Conservation (phyloP, 2,797 vertebrate genomes). For the Naso thynnoides region DNA sequence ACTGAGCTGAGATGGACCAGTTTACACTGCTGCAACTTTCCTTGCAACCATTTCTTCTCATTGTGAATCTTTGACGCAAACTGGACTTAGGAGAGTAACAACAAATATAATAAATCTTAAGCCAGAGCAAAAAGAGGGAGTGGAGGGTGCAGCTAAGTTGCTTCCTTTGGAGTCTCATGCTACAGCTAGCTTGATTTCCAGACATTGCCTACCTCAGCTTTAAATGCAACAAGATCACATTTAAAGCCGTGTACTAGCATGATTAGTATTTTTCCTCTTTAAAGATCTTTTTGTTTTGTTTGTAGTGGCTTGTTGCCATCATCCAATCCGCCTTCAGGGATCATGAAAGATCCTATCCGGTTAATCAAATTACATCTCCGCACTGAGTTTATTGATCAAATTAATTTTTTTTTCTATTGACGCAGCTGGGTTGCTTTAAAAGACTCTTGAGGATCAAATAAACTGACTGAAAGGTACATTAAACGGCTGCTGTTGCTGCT, state of each 20-base stretch:
- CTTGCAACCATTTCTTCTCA: too few species aligned
- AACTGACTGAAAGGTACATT: conserved; percentile 7
- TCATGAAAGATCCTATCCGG: conserved; percentile 33
- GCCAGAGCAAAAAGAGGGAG: too few species aligned
- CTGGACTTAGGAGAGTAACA: too few species aligned
- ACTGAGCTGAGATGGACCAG: too few species aligned
- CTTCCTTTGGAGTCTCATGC: too few species aligned
- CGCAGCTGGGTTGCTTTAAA: not conserved
- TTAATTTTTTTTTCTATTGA: not conserved
- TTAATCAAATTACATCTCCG: conserved; percentile 18
- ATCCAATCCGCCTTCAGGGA: conserved; percentile 12
- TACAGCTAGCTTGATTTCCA: too few species aligned
- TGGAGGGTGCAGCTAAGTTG: too few species aligned
- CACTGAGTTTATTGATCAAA: conserved; percentile 15
- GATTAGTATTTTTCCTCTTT: not conserved
- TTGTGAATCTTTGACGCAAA: too few species aligned
- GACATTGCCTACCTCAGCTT: too few species aligned
- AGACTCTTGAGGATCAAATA: not conserved
- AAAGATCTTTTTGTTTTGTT: conserved; percentile 20
- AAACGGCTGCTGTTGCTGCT: not conserved
- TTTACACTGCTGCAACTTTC: too few species aligned
- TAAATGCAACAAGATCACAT: too few species aligned
- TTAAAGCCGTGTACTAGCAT: not conserved
- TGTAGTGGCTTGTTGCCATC: conserved; percentile 7
- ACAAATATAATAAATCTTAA: too few species aligned